phyloP scores from a whole-genome alignment of 2,888 invertebrate species.

The Amphipoea lucens region DNA sequence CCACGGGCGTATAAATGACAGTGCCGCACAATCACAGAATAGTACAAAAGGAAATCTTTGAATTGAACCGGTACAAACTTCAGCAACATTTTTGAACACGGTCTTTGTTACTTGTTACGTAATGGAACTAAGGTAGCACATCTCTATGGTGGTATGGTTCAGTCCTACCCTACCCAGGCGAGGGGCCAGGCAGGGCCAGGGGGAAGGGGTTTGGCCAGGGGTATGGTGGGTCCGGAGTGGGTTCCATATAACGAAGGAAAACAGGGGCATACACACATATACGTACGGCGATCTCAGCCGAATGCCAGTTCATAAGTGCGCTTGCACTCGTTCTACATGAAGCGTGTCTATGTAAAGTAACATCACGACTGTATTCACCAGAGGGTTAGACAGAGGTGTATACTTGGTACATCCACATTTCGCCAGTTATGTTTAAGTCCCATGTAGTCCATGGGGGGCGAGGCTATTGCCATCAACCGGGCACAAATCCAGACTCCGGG shows the following conservation, averaged over 20 bases:
- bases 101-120: no score
- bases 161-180: no score
- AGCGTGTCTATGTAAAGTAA: no score
- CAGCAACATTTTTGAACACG: no score
- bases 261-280: no score
- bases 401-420: background rate
- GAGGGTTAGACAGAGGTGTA: no score
- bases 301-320: background rate
- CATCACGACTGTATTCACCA: no score
- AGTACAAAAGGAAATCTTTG: background rate
- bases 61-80: no score
- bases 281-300: background rate
- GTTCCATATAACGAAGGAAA: background rate
- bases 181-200: no score
- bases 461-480: background rate
- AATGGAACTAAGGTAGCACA: no score
- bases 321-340: background rate
- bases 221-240: background rate
- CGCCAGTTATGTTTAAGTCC: background rate
- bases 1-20: conserved; percentile 21
- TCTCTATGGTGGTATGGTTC: no score
- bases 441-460: background rate
- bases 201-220: no score
- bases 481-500: background rate
- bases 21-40: conserved; percentile 1